phyloP scores from a whole-genome alignment of 1,140 invertebrate genomes.

The Globodera ellingtonae region DNA sequence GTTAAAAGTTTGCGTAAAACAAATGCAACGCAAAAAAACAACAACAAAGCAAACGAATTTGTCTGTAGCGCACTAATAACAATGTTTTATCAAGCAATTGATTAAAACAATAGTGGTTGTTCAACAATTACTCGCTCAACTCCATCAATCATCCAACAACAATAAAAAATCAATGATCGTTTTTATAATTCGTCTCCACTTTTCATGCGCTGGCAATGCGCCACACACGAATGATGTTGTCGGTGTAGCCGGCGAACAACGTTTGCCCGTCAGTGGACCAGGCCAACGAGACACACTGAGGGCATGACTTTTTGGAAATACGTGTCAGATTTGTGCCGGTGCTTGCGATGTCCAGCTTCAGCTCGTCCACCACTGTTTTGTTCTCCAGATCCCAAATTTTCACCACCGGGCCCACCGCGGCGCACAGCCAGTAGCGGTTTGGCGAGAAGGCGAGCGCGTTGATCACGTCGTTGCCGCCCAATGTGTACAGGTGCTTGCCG shows the following conservation, averaged over 20 bases:
- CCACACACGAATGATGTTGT: constrained; percentile 97
- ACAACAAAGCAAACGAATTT: neutral
- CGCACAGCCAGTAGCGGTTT: constrained; percentile 99
- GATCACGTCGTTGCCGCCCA: constrained; percentile 97
- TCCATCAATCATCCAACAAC: constrained; percentile 14
- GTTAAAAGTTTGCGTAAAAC: too few relatives aligned
- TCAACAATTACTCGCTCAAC: constrained; percentile 29
- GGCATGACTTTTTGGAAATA: constrained; percentile 74
- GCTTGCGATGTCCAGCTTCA: constrained; percentile 87
- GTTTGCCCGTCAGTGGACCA: constrained; percentile 99
- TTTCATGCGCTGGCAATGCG: constrained; percentile 73
- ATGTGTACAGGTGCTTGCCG: constrained; percentile 96
- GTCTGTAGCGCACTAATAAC: neutral
- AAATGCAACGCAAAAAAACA: neutral
- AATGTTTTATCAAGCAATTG: neutral
- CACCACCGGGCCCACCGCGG: constrained; percentile 94
- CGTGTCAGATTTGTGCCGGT: constrained; percentile 63
- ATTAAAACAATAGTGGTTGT: constrained; percentile 16
- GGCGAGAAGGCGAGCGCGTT: constrained; percentile 98
- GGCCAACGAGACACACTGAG: constrained; percentile 92
- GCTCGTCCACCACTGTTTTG: constrained; percentile 98
- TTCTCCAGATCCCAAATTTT: constrained; percentile 99
- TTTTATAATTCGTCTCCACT: neutral
- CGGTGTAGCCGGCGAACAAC: constrained; percentile 96
- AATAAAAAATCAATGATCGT: constrained; percentile 8